These are phyloP conservation scores for Panthera tigris DNA, from an alignment of 2,113 vertebrate species.

Conservation along the genomic window DNA sequence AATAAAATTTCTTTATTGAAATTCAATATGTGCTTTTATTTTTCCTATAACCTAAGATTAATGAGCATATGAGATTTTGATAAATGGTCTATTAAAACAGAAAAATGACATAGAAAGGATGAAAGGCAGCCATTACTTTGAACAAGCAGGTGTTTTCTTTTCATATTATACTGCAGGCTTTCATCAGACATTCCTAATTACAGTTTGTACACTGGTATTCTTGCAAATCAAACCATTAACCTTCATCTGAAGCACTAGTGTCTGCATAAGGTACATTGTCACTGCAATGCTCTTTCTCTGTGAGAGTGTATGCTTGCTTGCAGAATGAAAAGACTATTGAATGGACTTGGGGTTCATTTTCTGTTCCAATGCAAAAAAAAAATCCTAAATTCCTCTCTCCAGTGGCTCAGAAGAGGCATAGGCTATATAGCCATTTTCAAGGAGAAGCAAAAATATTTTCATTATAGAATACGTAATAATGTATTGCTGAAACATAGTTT, in stretches of 20 bases:
- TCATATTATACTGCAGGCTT: slow-evolving; percentile 47
- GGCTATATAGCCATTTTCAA: slow-evolving; percentile 65
- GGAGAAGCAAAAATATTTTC: slow-evolving; percentile 60
- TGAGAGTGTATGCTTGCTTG: neutral
- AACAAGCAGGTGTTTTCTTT: slow-evolving; percentile 79
- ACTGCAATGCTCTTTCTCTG: slow-evolving; percentile 43
- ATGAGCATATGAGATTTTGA: slow-evolving; percentile 55
- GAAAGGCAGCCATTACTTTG: slow-evolving; percentile 47
- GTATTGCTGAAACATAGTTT: slow-evolving; percentile 60
- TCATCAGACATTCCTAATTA: slow-evolving; percentile 76
- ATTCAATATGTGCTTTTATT: slow-evolving; percentile 49
- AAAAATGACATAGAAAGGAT: neutral
- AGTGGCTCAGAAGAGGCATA: neutral
- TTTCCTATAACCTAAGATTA: slow-evolving; percentile 34
- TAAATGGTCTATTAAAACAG: slow-evolving; percentile 47
- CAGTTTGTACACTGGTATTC: slow-evolving; percentile 46
- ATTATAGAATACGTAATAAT: slow-evolving; percentile 54
- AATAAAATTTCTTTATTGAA: slow-evolving; percentile 37
- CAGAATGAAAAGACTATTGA: slow-evolving; percentile 27
- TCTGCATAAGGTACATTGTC: slow-evolving; percentile 68
- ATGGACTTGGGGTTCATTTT: neutral
- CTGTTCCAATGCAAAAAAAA: slow-evolving; percentile 5
- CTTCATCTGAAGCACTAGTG: slow-evolving; percentile 73
- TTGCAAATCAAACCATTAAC: slow-evolving; percentile 75
- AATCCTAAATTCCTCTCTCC: neutral